phyloP scores from a whole-genome alignment of 2,797 vertebrate genomes.

The Acanthornis magna region DNA sequence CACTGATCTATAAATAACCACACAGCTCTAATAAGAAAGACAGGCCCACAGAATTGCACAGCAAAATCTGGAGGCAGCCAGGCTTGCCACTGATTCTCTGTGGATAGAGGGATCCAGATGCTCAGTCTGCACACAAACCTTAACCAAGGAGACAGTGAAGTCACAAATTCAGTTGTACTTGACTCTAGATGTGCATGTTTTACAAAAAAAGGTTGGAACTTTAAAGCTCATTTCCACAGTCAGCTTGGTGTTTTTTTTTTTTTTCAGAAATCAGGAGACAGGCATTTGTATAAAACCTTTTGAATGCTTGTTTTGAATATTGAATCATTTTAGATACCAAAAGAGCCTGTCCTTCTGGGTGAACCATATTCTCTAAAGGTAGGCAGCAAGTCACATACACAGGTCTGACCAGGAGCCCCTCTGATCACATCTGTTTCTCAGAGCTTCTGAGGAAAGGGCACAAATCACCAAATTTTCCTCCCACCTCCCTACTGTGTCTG shows the following conservation, averaged over 20 bases:
- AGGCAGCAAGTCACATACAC: not conserved
- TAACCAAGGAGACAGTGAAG: not conserved
- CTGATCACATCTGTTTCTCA: not conserved
- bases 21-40: not conserved
- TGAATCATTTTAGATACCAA: not conserved
- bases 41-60: not conserved
- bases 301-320: not conserved
- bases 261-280: not conserved
- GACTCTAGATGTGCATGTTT: not conserved
- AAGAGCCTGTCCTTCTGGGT: not conserved
- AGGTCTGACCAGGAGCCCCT: not conserved
- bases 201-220: not conserved
- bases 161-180: not conserved
- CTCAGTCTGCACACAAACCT: not conserved
- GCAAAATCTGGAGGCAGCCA: not conserved
- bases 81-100: not conserved
- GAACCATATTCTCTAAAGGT: not conserved
- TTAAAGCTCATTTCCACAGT: not conserved
- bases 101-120: not conserved
- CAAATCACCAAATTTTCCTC: not conserved
- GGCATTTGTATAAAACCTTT: not conserved
- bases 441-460: not conserved
- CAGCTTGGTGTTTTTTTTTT: not conserved
- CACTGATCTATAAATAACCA: not conserved
- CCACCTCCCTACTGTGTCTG: not conserved